These are phyloP conservation scores for Tipula lateralis DNA, from an alignment of 2,888 invertebrate species.

Conservation along the genomic window DNA sequence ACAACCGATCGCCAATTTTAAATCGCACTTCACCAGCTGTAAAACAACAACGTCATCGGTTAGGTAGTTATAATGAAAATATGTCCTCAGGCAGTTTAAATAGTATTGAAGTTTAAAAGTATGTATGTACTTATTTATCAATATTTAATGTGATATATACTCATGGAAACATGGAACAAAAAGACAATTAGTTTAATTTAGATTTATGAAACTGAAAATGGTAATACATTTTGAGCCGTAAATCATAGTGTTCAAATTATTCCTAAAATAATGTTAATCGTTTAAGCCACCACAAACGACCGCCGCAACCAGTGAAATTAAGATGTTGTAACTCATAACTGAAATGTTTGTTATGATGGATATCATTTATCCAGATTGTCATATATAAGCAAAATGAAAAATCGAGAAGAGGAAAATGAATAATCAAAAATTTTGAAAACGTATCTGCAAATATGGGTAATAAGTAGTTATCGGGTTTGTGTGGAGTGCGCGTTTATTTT, in stretches of 20 bases:
- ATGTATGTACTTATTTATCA: background rate
- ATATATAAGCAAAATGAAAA: too few relatives aligned
- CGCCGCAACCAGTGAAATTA: too few relatives aligned
- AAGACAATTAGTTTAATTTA: background rate
- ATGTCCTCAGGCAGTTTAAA: conserved; percentile 50
- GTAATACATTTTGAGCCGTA: background rate
- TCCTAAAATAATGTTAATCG: background rate
- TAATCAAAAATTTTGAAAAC: too few relatives aligned
- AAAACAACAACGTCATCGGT: conserved; percentile 46
- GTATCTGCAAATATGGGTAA: too few relatives aligned
- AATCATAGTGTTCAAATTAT: background rate
- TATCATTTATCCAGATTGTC: too few relatives aligned
- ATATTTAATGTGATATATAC: background rate
- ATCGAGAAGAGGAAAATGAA: too few relatives aligned
- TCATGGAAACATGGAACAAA: background rate
- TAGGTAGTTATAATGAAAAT: conserved; percentile 49
- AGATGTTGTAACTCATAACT: too few relatives aligned
- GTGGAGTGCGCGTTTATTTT: too few relatives aligned
- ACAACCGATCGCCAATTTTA: conserved; percentile 45
- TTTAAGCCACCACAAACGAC: background rate
- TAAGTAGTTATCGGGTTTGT: too few relatives aligned
- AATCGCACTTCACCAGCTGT: conserved; percentile 40
- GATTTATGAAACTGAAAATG: background rate
- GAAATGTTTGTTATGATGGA: too few relatives aligned
- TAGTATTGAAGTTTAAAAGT: conserved; percentile 48